Percentiles rank a stretch among this genome's conserved stretches.
These are phyloP conservation scores for Hypselothyrea guttata DNA, from an alignment of 2,888 invertebrate genomes.

Conservation along the genomic window DNA sequence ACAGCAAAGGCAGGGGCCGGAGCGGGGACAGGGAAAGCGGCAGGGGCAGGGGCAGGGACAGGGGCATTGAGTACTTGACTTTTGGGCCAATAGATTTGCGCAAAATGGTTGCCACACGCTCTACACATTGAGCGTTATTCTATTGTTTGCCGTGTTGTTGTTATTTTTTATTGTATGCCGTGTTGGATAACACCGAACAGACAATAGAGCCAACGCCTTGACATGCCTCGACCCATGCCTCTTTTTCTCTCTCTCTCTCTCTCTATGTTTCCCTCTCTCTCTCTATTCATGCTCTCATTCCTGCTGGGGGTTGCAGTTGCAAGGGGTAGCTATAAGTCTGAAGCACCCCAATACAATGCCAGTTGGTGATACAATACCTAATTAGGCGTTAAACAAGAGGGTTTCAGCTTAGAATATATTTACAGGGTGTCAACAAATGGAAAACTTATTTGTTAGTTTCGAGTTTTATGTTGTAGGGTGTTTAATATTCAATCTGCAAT, in stretches of 20 bases:
- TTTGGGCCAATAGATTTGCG: conserved; percentile 59
- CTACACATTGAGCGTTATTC: conserved; percentile 11
- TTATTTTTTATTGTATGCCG: conserved; percentile 6
- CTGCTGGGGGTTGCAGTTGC: conserved; percentile 47
- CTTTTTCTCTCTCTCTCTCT: neutral
- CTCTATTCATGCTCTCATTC: conserved; percentile 6
- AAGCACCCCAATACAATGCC: conserved; percentile 31
- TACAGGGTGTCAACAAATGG: neutral
- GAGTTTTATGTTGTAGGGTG: too few species aligned
- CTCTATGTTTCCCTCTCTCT: neutral
- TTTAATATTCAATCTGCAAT: too few species aligned
- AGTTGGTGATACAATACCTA: conserved; percentile 50
- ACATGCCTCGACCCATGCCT: conserved; percentile 23
- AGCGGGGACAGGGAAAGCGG: neutral
- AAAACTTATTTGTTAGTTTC: too few species aligned
- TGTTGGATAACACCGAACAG: conserved; percentile 40
- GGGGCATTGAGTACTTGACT: conserved; percentile 51
- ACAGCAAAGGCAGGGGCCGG: too few species aligned
- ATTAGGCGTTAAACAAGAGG: conserved; percentile 56
- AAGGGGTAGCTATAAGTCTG: conserved; percentile 20
- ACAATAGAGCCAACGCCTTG: conserved; percentile 16
- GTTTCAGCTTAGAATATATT: conserved; percentile 1
- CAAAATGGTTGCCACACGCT: conserved; percentile 63
- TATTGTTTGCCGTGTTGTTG: conserved; percentile 32
- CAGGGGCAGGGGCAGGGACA: neutral